Evolutionary conservation across 2,113 vertebrate species (phyloP).

Genomic region (Erythrocercus mccallii): DNA sequence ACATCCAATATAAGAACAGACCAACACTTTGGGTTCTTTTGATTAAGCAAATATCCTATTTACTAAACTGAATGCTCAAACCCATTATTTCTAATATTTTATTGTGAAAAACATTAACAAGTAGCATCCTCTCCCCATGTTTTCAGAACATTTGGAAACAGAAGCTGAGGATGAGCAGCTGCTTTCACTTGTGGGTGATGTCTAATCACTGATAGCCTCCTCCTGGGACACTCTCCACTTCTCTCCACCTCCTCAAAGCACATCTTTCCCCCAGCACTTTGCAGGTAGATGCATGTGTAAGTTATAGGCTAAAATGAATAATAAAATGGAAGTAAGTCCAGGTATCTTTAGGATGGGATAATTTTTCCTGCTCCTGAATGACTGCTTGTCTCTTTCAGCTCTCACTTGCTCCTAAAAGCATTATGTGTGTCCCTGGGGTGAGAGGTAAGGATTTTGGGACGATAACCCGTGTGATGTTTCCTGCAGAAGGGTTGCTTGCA

Average conservation of each 20-base stretch:
- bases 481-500: neutral
- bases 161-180: neutral
- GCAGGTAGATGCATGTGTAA: neutral
- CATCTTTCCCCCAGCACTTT: neutral
- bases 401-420: neutral
- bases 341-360: neutral
- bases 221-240: neutral
- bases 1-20: neutral
- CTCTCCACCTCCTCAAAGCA: neutral
- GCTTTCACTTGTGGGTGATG: neutral
- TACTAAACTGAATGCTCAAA: neutral
- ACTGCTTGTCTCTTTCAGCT: neutral
- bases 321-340: neutral
- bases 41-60: neutral
- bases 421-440: accelerated
- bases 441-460: neutral
- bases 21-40: neutral
- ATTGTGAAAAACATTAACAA: neutral
- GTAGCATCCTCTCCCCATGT: neutral
- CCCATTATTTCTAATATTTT: neutral
- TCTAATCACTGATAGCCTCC: neutral
- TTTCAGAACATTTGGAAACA: neutral
- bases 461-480: neutral
- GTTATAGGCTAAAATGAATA: neutral
- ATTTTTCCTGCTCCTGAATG: neutral